Conservation (phyloP, 2,113 vertebrate genomes). For the Onychostruthus taczanowskii region DNA sequence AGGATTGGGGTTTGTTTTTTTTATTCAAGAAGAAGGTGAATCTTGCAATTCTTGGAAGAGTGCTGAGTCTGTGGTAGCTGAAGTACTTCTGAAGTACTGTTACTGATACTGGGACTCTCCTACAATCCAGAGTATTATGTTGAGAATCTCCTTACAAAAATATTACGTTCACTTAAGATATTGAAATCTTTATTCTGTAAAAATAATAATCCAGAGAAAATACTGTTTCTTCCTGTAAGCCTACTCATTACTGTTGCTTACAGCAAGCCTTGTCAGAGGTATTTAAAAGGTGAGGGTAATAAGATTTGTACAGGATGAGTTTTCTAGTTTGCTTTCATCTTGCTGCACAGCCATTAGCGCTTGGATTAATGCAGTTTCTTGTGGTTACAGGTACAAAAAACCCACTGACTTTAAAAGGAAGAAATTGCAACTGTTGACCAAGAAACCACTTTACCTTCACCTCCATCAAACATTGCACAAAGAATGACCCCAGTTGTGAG, state of each 20-base stretch:
- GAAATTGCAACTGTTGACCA: constrained; percentile 96
- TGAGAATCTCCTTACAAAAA: background rate
- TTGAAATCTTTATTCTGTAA: background rate
- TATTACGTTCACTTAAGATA: fast-evolving
- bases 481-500: constrained; percentile 77
- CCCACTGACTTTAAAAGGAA: constrained; percentile 99
- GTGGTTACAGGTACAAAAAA: constrained; percentile 92
- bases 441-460: constrained; percentile 99
- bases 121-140: background rate
- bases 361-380: background rate
- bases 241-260: background rate
- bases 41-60: background rate
- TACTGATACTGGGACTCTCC: background rate
- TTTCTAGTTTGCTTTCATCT: background rate
- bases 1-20: background rate
- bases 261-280: background rate
- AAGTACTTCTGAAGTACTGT: background rate
- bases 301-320: background rate
- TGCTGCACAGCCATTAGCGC: background rate
- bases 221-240: background rate
- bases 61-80: background rate
- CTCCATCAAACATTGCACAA: constrained; percentile 96
- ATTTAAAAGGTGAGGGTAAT: background rate
- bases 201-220: background rate
- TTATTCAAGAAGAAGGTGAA: background rate